Evolutionary conservation across 2,888 invertebrate genomes (phyloP).

Genomic region (Ophonus ardosiacus): DNA sequence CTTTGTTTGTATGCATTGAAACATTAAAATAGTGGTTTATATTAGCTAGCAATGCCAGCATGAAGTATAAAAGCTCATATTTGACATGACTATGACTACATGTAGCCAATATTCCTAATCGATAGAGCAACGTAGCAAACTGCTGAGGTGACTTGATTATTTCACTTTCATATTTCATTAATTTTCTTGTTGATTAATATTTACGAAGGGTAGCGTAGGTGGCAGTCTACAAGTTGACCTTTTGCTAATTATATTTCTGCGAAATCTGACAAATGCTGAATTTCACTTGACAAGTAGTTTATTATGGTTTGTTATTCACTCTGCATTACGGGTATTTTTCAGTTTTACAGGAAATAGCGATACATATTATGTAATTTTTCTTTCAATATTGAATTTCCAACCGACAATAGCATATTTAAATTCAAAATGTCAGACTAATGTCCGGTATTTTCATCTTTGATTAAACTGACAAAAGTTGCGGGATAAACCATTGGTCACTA

Average conservation of each 20-base stretch:
- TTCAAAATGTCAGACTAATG: no score
- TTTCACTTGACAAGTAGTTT: neutral
- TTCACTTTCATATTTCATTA: constrained; percentile 27
- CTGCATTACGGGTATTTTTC: neutral
- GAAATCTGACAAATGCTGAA: constrained; percentile 10
- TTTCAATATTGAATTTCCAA: no score
- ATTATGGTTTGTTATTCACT: neutral
- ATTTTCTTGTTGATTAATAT: constrained; percentile 38
- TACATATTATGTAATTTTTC: no score
- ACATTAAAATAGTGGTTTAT: constrained; percentile 9
- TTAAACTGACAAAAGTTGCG: no score
- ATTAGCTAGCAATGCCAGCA: constrained; percentile 28
- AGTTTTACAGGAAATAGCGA: no score
- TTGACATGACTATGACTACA: constrained; percentile 2
- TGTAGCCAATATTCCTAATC: constrained; percentile 19
- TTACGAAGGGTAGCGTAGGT: constrained; percentile 1
- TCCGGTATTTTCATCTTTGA: no score
- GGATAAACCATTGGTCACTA: no score
- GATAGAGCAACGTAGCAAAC: neutral
- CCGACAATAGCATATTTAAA: no score
- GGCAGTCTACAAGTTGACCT: constrained; percentile 1
- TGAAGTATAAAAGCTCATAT: constrained; percentile 39
- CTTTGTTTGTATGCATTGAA: constrained; percentile 10
- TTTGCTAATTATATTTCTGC: constrained; percentile 18
- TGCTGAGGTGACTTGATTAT: constrained; percentile 22